phyloP scores from a whole-genome alignment of 2,888 invertebrate species.

The Hedya salicella region DNA sequence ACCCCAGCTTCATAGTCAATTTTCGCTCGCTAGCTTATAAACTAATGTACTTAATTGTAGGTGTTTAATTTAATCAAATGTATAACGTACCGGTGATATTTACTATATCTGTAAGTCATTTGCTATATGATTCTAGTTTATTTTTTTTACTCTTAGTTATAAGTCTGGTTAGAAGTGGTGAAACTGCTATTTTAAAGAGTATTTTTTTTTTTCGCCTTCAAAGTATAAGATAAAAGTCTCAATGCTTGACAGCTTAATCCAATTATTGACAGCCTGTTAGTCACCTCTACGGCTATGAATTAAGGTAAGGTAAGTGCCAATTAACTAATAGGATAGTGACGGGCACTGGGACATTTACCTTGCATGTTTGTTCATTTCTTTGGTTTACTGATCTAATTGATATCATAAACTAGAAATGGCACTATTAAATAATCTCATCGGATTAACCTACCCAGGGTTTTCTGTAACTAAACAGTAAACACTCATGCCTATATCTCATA shows the following conservation, averaged over 20 bases:
- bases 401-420: conserved; percentile 15
- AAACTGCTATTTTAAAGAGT: neutral
- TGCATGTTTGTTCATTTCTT: neutral
- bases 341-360: neutral
- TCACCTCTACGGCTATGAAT: no score
- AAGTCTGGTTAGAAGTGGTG: conserved; percentile 20
- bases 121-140: conserved; percentile 28
- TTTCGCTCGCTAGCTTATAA: conserved; percentile 48
- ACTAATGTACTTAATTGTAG: conserved; percentile 29
- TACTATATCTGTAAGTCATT: conserved; percentile 18
- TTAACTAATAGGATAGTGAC: no score
- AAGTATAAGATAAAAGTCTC: no score
- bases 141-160: conserved; percentile 29
- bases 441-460: conserved; percentile 1
- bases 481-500: conserved; percentile 23
- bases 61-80: conserved; percentile 22
- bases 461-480: conserved; percentile 1
- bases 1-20: conserved; percentile 52
- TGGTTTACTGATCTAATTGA: neutral
- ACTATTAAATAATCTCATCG: conserved; percentile 17
- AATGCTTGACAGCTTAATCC: no score
- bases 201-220: neutral
- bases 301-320: no score
- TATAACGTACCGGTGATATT: conserved; percentile 21
- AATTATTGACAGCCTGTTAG: no score